Base-by-base conservation (phyloP, 2,797 vertebrate species). In the Oryzias sinensis region DNA sequence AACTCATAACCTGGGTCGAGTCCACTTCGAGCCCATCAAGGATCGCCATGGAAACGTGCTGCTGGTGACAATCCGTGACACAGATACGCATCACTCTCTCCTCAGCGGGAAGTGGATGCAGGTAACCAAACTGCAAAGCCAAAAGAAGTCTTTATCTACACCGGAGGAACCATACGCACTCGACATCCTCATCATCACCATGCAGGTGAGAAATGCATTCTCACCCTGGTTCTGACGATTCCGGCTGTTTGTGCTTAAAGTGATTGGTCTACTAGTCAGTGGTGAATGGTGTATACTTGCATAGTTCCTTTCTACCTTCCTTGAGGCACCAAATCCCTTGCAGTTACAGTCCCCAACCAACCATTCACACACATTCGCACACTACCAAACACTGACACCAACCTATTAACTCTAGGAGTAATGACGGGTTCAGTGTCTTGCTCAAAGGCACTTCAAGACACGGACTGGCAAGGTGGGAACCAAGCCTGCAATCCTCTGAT, bases 81-180 rank as follows among this genome's bases (percentile, higher is more conserved):
- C 91, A 44, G 96, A 98, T 79, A 93, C 90, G 57, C 93, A 95
- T 67, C 95, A 94, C 80, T 95, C 95, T 0, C 93, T 95, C 85
- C 93, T 95, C 81, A 96, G 92, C 4, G 95, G 96, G 60, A 97
- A 95, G 80, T 98, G 96, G 97, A 94, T 96, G 92, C 95, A 94
- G 77, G 92, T 98, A 76, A 94, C 93, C 84, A 98, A 97, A 66
- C 91, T 99, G 55, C 97, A 99, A 91, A 98, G 96, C 79, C 97
- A 99, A 90, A 93, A 95, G 82, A 99, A 99, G 90, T 96, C 94
- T n/a, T 90, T 99, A 58, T 98, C 97, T 76, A 98, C 96, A 4
- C 97, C 96, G 0, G 97, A 99, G 83, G 97, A 99, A 74, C 97
- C 97, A 49, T 97, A 97, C 20, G 95, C 97, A 4, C 91, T 99